phyloP scores from a whole-genome alignment of 2,797 vertebrate species.

The Eulemur mongoz region DNA sequence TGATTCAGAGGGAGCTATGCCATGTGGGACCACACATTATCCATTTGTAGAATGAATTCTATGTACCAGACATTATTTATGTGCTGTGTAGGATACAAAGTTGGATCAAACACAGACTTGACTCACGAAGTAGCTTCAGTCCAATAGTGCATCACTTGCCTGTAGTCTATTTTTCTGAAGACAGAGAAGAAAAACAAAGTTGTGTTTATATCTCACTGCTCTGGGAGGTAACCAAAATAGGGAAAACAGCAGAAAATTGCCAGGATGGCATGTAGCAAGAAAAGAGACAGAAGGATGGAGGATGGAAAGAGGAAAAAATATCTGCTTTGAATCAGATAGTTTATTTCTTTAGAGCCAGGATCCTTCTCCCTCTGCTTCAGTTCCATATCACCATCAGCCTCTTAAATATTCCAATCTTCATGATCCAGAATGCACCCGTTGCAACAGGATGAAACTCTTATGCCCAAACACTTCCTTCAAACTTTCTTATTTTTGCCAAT shows the following conservation, averaged over 20 bases:
- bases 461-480: neutral
- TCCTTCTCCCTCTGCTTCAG: neutral
- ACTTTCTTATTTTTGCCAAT: neutral
- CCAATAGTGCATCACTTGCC: neutral
- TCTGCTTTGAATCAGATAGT: neutral
- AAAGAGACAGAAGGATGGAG: neutral
- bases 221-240: neutral
- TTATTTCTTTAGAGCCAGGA: neutral
- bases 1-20: neutral
- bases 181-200: neutral
- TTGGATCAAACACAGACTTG: conserved; percentile 33
- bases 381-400: neutral
- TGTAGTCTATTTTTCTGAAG: conserved; percentile 38
- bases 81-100: neutral
- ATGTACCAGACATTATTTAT: conserved; percentile 37
- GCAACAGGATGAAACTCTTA: neutral
- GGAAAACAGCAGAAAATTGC: neutral
- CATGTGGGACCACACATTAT: conserved; percentile 24
- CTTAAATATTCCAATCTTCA: too few species aligned
- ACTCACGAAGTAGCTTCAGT: neutral
- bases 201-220: neutral
- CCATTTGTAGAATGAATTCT: conserved; percentile 40
- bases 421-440: neutral
- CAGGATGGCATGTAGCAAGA: neutral
- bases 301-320: neutral